Percentiles rank a stretch among this genome's conserved stretches.
phyloP scores from a whole-genome alignment of 2,888 invertebrate genomes.

The Epirrhoe alternata region DNA sequence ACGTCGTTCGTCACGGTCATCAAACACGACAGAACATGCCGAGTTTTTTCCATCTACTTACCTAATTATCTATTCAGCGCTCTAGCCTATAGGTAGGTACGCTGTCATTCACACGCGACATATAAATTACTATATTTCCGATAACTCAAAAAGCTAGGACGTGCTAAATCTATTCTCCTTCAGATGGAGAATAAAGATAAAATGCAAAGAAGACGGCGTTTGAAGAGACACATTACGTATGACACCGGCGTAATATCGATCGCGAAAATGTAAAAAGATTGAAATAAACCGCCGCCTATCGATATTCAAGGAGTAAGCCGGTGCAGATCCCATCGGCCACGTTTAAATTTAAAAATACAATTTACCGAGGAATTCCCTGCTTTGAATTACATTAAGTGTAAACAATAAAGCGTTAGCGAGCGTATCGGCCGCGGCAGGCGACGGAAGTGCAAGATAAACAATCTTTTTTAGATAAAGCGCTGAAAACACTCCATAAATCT shows the following conservation, averaged over 20 bases:
- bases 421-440: constrained; percentile 81
- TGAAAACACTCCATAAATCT: constrained; percentile 81
- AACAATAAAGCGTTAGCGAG: constrained; percentile 82
- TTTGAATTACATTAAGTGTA: constrained; percentile 85
- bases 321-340: constrained; percentile 60
- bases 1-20: constrained; percentile 45
- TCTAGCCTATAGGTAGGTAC: constrained; percentile 28
- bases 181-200: constrained; percentile 40
- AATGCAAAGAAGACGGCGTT: constrained; percentile 50
- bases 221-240: constrained; percentile 69
- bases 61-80: constrained; percentile 29
- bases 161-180: constrained; percentile 33
- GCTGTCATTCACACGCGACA: constrained; percentile 34
- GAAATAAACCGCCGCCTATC: constrained; percentile 67
- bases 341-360: constrained; percentile 82
- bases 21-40: constrained; percentile 41
- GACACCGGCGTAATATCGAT: constrained; percentile 73
- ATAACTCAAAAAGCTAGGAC: constrained; percentile 37
- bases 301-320: constrained; percentile 72
- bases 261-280: constrained; percentile 70
- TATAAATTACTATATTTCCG: constrained; percentile 41
- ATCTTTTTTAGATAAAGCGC: constrained; percentile 83
- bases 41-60: constrained; percentile 35
- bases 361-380: constrained; percentile 82
- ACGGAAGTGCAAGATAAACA: constrained; percentile 84